Evolutionary conservation across 2,888 invertebrate species (phyloP).

Genomic region (Drosophila paracracens): DNA sequence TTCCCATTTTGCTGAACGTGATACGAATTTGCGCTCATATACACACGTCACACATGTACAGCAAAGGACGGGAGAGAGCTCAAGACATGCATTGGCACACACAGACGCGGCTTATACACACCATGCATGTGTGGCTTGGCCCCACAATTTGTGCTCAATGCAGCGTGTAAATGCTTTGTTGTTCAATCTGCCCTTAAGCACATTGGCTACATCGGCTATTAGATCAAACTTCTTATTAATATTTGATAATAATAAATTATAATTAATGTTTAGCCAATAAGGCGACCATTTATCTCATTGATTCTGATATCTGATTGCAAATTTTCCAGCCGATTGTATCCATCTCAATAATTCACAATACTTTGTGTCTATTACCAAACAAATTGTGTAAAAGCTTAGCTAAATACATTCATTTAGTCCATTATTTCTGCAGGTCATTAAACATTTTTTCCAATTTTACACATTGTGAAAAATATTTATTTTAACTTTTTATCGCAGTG

Average conservation of each 20-base stretch:
- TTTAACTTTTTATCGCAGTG: not conserved
- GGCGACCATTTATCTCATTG: not conserved
- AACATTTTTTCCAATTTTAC: not conserved
- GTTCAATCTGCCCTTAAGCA: slow-evolving; percentile 9
- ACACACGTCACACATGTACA: slow-evolving; percentile 35
- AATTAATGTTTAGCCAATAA: not conserved
- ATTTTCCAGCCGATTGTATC: not conserved
- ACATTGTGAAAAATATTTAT: not conserved
- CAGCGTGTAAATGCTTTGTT: slow-evolving; percentile 54
- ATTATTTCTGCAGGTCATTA: not conserved
- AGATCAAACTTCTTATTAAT: not conserved
- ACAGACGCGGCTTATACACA: not conserved
- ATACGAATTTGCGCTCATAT: slow-evolving; percentile 61
- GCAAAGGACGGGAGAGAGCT: slow-evolving; percentile 25
- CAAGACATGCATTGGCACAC: slow-evolving; percentile 24
- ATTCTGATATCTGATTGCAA: not conserved
- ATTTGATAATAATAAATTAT: not conserved
- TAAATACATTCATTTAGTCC: not conserved
- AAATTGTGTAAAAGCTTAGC: not conserved
- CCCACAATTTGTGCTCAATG: slow-evolving; percentile 47
- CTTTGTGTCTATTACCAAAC: not conserved
- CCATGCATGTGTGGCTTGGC: not conserved
- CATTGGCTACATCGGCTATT: slow-evolving; percentile 13
- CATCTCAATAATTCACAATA: slow-evolving; percentile 5
- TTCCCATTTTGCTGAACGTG: slow-evolving; percentile 72